Evolutionary conservation across 1,140 invertebrate species (phyloP).

Genomic region (Ridgeia piscesae): DNA sequence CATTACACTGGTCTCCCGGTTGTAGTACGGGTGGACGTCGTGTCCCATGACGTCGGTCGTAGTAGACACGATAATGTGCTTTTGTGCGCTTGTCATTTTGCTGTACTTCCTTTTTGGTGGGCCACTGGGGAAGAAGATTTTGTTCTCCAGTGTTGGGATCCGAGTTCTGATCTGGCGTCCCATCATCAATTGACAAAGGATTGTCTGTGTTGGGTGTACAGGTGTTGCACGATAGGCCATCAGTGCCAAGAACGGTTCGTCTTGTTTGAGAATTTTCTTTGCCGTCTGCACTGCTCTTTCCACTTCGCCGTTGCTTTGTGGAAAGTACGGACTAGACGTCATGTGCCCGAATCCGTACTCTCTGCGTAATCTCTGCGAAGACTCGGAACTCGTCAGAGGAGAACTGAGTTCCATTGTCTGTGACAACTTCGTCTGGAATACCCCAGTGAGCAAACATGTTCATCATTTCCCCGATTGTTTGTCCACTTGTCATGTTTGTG

Average conservation of each 20-base stretch:
- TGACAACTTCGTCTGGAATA: constrained; percentile 19
- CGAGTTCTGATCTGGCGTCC: neutral
- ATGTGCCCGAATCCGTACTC: constrained; percentile 51
- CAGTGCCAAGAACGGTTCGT: neutral
- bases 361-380: constrained; percentile 53
- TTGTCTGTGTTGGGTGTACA: neutral
- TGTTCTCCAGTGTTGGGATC: neutral
- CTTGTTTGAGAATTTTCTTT: neutral
- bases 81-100: neutral
- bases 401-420: constrained; percentile 58
- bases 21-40: neutral
- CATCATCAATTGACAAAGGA: neutral
- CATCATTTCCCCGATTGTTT: neutral
- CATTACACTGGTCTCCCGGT: neutral
- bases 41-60: neutral
- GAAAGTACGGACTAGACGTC: constrained; percentile 52
- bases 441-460: neutral
- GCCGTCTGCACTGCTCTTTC: constrained; percentile 38
- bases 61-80: neutral
- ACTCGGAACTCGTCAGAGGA: constrained; percentile 48
- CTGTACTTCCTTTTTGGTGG: neutral
- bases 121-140: neutral
- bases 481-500: no score
- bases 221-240: neutral
- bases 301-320: constrained; percentile 56